Conservation (phyloP, 35 echinoderm and acorn worm genomes). For the Ophioderma brevispina region DNA sequence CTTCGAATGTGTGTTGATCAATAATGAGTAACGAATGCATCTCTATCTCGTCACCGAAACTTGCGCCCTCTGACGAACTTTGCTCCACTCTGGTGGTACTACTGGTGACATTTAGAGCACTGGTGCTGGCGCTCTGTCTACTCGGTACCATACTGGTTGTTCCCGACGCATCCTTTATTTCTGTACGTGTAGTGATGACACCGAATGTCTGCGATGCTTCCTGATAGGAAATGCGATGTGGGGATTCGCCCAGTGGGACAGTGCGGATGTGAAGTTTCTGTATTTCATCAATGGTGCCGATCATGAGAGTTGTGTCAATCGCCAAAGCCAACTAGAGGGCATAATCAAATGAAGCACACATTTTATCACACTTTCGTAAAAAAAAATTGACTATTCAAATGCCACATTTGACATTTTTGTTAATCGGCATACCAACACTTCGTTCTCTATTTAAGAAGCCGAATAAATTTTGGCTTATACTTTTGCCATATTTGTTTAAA, state of each 20-base stretch:
- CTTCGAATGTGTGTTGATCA: conserved; percentile 99
- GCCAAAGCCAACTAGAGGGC: conserved; percentile 70
- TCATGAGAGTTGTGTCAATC: conserved; percentile 95
- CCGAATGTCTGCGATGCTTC: conserved; percentile 92
- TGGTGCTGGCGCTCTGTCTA: conserved; percentile 82
- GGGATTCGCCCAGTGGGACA: conserved; percentile 84
- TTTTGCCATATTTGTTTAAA: too few relatives aligned
- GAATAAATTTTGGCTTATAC: too few relatives aligned
- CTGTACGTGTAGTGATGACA: conserved; percentile 76
- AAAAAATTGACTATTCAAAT: too few relatives aligned
- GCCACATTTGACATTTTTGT: too few relatives aligned
- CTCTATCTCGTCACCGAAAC: conserved; percentile 81
- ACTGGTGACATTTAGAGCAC: conserved; percentile 74
- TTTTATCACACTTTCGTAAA: too few relatives aligned
- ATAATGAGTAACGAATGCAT: conserved; percentile 87
- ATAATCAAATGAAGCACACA: conserved; percentile 7
- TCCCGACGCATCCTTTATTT: conserved; percentile 74
- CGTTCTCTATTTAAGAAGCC: too few relatives aligned
- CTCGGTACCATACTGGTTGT: conserved; percentile 20
- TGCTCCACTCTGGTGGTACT: conserved; percentile 35
- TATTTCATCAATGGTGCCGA: conserved; percentile 97
- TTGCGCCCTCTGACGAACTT: conserved; percentile 35
- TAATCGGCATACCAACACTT: too few relatives aligned
- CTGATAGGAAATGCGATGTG: conserved; percentile 88
- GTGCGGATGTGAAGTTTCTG: conserved; percentile 99